phyloP scores from a whole-genome alignment of 2,888 invertebrate species.

The Drosophila kanekoi region DNA sequence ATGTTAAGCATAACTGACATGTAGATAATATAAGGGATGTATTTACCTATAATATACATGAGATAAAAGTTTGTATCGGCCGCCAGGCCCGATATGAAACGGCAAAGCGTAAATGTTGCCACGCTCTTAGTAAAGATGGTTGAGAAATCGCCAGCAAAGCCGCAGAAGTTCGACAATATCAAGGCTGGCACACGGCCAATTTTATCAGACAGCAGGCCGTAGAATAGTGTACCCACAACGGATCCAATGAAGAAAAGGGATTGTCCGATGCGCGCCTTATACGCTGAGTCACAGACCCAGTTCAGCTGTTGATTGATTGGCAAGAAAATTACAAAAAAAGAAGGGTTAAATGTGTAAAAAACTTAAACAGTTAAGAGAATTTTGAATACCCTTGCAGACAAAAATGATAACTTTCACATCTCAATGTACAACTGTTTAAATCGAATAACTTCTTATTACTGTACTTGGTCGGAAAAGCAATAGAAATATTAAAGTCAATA shows the following conservation, averaged over 20 bases:
- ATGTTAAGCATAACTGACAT: not conserved
- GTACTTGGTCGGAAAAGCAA: too few species aligned
- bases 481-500: too few species aligned
- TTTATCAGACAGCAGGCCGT: constrained; percentile 87
- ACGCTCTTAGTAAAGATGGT: constrained; percentile 86
- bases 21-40: too few species aligned
- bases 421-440: too few species aligned
- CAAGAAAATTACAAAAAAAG: not conserved
- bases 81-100: constrained; percentile 87
- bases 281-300: constrained; percentile 88
- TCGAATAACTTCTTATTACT: too few species aligned
- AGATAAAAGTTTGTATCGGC: constrained; percentile 88
- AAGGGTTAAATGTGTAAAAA: not conserved
- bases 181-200: constrained; percentile 87
- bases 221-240: constrained; percentile 86
- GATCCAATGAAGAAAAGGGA: constrained; percentile 88
- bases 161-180: constrained; percentile 86
- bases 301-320: constrained; percentile 82
- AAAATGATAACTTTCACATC: too few species aligned
- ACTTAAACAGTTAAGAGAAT: too few species aligned
- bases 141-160: constrained; percentile 86
- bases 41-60: constrained; percentile 88
- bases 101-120: constrained; percentile 86
- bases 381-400: too few species aligned
- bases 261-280: constrained; percentile 87